phyloP scores from a whole-genome alignment of 2,888 invertebrate species.

The Diaphora mendica region DNA sequence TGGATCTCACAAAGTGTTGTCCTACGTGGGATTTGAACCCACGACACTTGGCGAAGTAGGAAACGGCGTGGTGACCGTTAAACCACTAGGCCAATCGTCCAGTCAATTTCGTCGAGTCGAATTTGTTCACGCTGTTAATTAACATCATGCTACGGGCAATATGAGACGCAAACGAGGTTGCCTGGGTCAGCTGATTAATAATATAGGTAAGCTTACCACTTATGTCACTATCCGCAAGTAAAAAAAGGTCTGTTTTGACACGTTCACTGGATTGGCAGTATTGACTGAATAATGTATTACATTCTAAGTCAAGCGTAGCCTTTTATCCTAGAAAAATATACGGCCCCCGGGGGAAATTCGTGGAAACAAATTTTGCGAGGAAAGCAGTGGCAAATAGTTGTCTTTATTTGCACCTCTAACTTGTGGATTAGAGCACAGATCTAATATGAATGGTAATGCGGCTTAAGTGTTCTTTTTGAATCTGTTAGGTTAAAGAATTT shows the following conservation, averaged over 20 bases:
- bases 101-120: too few relatives aligned
- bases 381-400: constrained; percentile 13
- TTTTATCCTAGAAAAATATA: constrained; percentile 47
- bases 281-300: constrained; percentile 41
- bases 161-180: too few relatives aligned
- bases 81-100: too few relatives aligned
- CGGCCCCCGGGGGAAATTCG: constrained; percentile 40
- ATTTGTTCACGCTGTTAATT: too few relatives aligned
- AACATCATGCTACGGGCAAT: too few relatives aligned
- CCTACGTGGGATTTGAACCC: too few relatives aligned
- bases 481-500: not conserved
- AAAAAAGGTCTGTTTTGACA: constrained; percentile 6
- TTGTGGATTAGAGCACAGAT: constrained; percentile 1
- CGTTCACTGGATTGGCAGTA: constrained; percentile 29
- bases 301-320: constrained; percentile 21
- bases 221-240: not conserved
- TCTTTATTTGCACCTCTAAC: constrained; percentile 21
- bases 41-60: too few relatives aligned
- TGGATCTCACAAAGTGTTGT: too few relatives aligned
- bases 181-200: not conserved
- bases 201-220: not conserved
- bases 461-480: not conserved
- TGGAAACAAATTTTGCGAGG: constrained; percentile 26
- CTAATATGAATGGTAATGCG: not conserved
- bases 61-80: too few relatives aligned